phyloP scores from a whole-genome alignment of 35 echinoderm and acorn worm species.

The Strongylocentrotus purpuratus region DNA sequence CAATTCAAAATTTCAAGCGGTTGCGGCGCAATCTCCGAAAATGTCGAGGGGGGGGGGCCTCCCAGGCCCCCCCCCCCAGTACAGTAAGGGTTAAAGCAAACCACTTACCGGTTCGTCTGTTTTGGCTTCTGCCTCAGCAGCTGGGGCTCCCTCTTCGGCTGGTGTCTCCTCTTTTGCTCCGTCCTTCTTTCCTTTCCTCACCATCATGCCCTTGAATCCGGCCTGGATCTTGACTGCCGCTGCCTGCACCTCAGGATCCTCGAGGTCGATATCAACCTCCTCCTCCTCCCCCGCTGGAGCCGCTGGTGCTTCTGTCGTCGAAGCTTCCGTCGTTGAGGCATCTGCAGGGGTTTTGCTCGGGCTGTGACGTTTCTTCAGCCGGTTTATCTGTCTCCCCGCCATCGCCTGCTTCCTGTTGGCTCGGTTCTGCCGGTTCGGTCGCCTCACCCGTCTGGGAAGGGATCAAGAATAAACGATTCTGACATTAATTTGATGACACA shows the following conservation, averaged over 20 bases:
- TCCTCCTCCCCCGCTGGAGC: conserved; percentile 51
- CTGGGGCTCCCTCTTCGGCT: neutral
- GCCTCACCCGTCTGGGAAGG: neutral
- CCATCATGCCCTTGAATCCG: conserved; percentile 49
- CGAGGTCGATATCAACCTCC: conserved; percentile 92
- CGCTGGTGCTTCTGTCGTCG: conserved; percentile 21
- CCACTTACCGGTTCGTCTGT: neutral
- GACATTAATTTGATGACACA: too few species aligned
- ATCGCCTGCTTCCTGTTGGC: conserved; percentile 14
- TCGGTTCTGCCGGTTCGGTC: conserved; percentile 38
- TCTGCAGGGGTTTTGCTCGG: conserved; percentile 25
- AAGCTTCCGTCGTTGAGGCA: conserved; percentile 21
- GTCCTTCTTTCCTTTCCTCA: conserved; percentile 39
- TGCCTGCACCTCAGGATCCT: conserved; percentile 86
- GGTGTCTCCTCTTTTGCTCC: neutral
- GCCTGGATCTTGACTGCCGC: conserved; percentile 75
- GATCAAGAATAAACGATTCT: neutral
- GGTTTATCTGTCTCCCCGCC: neutral
- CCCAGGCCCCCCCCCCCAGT: too few species aligned
- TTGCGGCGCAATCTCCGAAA: too few species aligned
- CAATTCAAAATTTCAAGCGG: too few species aligned
- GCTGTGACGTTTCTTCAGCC: neutral
- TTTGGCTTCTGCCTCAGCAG: conserved; percentile 25
- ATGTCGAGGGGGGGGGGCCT: too few species aligned
- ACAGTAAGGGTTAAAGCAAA: too few species aligned